These are phyloP conservation scores for Pteronotus mesoamericanus DNA, from an alignment of 2,797 vertebrate species.

Conservation along the genomic window DNA sequence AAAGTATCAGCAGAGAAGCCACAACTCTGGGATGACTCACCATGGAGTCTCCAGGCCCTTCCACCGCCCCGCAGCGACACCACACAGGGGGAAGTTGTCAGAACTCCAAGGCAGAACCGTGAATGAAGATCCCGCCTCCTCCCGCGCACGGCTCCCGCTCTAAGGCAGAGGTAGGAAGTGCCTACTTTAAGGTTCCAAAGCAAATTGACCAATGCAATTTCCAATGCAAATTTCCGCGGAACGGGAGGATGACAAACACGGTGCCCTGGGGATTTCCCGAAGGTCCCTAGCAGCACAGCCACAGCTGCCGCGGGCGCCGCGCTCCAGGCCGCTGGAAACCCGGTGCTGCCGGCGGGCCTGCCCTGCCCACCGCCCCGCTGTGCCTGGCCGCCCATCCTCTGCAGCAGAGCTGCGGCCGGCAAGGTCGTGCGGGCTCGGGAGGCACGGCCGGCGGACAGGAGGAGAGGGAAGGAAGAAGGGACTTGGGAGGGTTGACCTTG, in stretches of 20 bases:
- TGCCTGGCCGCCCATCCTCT: not conserved
- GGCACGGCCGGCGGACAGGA: not conserved
- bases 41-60: not conserved
- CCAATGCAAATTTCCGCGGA: not conserved
- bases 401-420: not conserved
- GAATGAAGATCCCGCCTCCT: no score
- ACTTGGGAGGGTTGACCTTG: slow-evolving; percentile 57
- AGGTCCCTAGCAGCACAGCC: slow-evolving; percentile 13
- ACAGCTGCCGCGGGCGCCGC: not conserved
- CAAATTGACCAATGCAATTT: not conserved
- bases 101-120: not conserved
- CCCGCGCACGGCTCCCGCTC: not conserved
- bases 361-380: not conserved
- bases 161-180: not conserved
- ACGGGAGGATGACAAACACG: slow-evolving; percentile 44
- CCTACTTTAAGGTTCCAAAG: not conserved
- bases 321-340: not conserved
- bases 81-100: not conserved
- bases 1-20: slow-evolving; percentile 36
- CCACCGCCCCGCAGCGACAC: not conserved
- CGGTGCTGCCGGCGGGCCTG: not conserved
- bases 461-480: not conserved
- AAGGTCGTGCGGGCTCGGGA: not conserved
- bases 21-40: slow-evolving; percentile 40
- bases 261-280: not conserved